Percentiles rank a stretch among this genome's conserved stretches.
phyloP scores from a whole-genome alignment of 1,140 invertebrate genomes.

The Oncopeltus fasciatus region DNA sequence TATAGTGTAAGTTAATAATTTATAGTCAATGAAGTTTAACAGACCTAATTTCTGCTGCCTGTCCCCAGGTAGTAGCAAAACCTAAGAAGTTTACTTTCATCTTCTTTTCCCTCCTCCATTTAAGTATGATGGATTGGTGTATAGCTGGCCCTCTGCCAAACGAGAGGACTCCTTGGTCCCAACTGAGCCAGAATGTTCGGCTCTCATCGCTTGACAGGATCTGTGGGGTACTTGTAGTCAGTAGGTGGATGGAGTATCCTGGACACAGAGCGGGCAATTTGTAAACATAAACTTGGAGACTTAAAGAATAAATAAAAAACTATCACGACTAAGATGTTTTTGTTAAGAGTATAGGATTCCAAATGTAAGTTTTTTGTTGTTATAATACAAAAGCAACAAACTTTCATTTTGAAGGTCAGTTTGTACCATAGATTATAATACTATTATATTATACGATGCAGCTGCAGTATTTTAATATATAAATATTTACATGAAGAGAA shows the following conservation, averaged over 20 bases:
- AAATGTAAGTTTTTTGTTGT: too few relatives aligned
- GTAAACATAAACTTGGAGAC: too few relatives aligned
- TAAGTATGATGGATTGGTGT: constrained; percentile 34
- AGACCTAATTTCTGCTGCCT: constrained; percentile 45
- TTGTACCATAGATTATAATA: too few relatives aligned
- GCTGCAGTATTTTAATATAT: too few relatives aligned
- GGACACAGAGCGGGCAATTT: too few relatives aligned
- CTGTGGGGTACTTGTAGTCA: constrained; percentile 36
- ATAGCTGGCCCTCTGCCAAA: constrained; percentile 38
- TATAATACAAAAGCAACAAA: too few relatives aligned
- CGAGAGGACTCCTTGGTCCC: constrained; percentile 39
- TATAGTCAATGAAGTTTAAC: background rate
- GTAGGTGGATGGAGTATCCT: constrained; percentile 43
- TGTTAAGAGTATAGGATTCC: too few relatives aligned
- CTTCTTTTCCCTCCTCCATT: constrained; percentile 39
- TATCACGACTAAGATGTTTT: too few relatives aligned
- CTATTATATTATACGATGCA: too few relatives aligned
- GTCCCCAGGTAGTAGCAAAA: constrained; percentile 42
- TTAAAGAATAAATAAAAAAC: too few relatives aligned
- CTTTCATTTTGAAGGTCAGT: too few relatives aligned
- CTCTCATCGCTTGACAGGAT: constrained; percentile 33
- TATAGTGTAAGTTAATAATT: background rate
- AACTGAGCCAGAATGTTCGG: constrained; percentile 44
- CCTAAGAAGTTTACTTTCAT: constrained; percentile 42
- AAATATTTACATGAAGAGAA: too few relatives aligned